phyloP scores from a whole-genome alignment of 1,140 invertebrate species.

The Leptinotarsa undecemlineata region DNA sequence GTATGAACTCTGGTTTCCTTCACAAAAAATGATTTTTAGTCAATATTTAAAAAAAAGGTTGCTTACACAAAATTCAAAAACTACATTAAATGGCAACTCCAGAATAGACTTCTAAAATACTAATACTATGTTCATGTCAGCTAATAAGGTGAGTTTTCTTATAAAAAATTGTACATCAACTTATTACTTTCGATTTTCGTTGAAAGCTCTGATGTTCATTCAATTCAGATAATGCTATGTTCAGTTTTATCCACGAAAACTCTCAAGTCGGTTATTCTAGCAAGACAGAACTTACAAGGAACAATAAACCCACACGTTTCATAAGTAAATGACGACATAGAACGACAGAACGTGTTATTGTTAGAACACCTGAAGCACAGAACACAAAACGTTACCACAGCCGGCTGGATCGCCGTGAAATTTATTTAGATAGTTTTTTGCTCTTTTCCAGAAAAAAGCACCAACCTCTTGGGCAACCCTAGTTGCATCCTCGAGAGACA shows the following conservation, averaged over 20 bases:
- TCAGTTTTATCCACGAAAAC: not conserved
- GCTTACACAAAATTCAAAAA: too few species aligned
- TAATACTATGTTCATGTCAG: too few species aligned
- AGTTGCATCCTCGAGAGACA: conserved; percentile 41
- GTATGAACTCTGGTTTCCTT: too few species aligned
- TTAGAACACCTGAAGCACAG: conserved; percentile 26
- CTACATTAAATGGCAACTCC: too few species aligned
- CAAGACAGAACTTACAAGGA: not conserved
- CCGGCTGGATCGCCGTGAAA: not conserved
- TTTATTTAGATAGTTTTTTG: not conserved
- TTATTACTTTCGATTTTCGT: too few species aligned
- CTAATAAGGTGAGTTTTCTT: too few species aligned
- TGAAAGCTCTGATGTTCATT: too few species aligned
- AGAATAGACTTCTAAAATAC: too few species aligned
- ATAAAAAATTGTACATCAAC: too few species aligned
- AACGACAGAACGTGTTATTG: conserved; percentile 15
- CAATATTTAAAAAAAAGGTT: too few species aligned
- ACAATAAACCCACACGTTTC: not conserved
- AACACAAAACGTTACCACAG: conserved; percentile 42
- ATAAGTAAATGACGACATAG: conserved; percentile 22
- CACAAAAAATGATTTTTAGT: too few species aligned
- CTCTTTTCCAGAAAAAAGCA: not conserved
- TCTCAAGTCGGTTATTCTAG: not conserved
- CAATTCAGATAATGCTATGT: not conserved
- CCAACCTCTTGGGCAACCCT: conserved; percentile 42